phyloP scores from a whole-genome alignment of 2,113 vertebrate species.

The Catagonus wagneri region DNA sequence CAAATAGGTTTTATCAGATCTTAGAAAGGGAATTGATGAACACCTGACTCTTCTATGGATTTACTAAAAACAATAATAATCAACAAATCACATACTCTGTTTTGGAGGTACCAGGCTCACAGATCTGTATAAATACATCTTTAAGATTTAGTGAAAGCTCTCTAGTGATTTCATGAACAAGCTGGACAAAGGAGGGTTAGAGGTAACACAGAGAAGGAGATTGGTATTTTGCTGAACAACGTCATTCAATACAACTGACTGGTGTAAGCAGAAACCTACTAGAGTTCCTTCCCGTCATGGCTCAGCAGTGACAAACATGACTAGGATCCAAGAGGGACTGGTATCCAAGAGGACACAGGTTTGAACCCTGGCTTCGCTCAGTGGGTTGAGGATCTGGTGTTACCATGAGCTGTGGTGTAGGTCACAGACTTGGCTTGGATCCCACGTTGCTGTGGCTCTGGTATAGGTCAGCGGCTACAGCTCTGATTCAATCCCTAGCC shows the following conservation, averaged over 20 bases:
- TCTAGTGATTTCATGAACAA: constrained; percentile 2
- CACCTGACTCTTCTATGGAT: neutral
- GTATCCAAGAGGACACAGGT: too few relatives aligned
- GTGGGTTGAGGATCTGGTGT: too few relatives aligned
- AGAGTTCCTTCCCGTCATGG: neutral
- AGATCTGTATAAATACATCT: neutral
- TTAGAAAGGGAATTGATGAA: constrained; percentile 31
- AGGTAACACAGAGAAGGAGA: constrained; percentile 3
- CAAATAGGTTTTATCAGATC: neutral
- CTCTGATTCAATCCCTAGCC: too few relatives aligned
- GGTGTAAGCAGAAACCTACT: neutral
- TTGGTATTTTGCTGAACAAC: neutral
- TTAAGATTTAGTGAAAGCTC: neutral
- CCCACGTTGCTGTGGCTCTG: too few relatives aligned
- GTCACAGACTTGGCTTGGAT: too few relatives aligned
- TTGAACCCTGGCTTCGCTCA: too few relatives aligned
- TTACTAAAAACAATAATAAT: neutral
- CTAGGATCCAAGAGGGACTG: too few relatives aligned
- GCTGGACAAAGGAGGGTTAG: neutral
- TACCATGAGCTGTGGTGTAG: too few relatives aligned
- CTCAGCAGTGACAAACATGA: too few relatives aligned
- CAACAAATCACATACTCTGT: neutral
- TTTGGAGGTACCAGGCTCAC: neutral
- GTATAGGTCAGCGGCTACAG: too few relatives aligned
- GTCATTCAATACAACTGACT: neutral